Conservation (phyloP, 1,140 invertebrate species). For the Chlorops oryzae region DNA sequence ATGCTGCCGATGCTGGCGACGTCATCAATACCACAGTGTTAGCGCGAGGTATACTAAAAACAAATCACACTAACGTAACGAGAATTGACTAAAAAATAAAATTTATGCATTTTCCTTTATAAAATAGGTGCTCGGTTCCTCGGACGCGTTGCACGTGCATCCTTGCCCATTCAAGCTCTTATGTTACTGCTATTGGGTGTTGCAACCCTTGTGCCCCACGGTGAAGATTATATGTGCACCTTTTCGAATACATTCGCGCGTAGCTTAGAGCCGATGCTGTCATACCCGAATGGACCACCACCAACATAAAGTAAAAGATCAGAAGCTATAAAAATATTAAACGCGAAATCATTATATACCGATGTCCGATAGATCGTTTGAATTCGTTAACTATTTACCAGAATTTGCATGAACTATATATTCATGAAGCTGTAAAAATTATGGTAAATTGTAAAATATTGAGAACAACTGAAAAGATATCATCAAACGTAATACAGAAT, state of each 20-base stretch:
- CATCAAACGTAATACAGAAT: too few species aligned
- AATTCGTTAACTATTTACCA: background rate
- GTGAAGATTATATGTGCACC: constrained; percentile 77
- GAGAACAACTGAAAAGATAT: too few species aligned
- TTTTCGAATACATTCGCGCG: constrained; percentile 73
- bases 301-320: constrained; percentile 58
- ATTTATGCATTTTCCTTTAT: too few species aligned
- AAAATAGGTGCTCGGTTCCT: constrained; percentile 79
- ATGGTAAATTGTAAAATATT: too few species aligned
- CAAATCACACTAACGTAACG: too few species aligned
- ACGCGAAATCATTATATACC: background rate
- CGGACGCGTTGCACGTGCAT: constrained; percentile 78
- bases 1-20: constrained; percentile 51
- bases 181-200: constrained; percentile 83
- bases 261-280: constrained; percentile 77
- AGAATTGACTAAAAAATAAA: too few species aligned
- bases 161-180: constrained; percentile 83
- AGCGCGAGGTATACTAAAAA: too few species aligned
- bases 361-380: background rate
- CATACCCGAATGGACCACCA: constrained; percentile 83
- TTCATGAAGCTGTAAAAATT: too few species aligned
- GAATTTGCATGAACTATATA: constrained; percentile 1
- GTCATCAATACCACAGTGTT: constrained; percentile 61
- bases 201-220: constrained; percentile 76
- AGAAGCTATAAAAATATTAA: background rate